These are phyloP conservation scores for Clarias laeviceps DNA, from an alignment of 2,797 vertebrate genomes.

Conservation along the genomic window DNA sequence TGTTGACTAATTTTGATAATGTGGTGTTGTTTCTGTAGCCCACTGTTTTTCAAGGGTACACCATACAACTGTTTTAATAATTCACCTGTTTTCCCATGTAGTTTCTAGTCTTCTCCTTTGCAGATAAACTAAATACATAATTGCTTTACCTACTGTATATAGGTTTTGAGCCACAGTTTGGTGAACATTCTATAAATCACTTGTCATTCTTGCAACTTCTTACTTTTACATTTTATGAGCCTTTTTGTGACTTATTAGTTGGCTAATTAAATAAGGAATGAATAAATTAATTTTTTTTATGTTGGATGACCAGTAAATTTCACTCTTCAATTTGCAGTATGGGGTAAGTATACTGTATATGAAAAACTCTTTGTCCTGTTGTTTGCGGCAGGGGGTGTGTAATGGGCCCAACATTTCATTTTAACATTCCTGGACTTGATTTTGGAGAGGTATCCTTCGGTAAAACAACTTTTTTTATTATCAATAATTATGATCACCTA, in stretches of 20 bases:
- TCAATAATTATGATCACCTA: background rate
- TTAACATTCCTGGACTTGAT: slow-evolving; percentile 75
- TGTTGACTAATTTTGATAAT: background rate
- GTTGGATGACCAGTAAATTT: slow-evolving; percentile 19
- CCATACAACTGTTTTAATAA: background rate
- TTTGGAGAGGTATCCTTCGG: slow-evolving; percentile 87
- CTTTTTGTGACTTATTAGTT: background rate
- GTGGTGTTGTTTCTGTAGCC: background rate
- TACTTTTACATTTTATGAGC: background rate
- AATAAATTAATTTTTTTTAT: slow-evolving; percentile 30
- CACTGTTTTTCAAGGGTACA: background rate
- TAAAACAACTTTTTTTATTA: slow-evolving; percentile 66
- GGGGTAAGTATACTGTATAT: slow-evolving; percentile 21
- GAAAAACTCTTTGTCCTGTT: slow-evolving; percentile 20
- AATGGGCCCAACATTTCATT: slow-evolving; percentile 83
- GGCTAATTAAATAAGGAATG: background rate
- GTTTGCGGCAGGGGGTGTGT: slow-evolving; percentile 79
- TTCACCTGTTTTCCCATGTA: slow-evolving; percentile 14
- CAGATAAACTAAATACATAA: slow-evolving; percentile 36
- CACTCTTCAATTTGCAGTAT: slow-evolving; percentile 6
- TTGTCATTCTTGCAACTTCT: slow-evolving; percentile 34
- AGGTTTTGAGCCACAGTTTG: slow-evolving; percentile 31
- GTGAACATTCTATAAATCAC: slow-evolving; percentile 31
- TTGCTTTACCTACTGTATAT: slow-evolving; percentile 27
- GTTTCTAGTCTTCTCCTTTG: slow-evolving; percentile 30